These are phyloP conservation scores for Urosaurus nigricauda DNA, from an alignment of 2,797 vertebrate species.

Conservation along the genomic window DNA sequence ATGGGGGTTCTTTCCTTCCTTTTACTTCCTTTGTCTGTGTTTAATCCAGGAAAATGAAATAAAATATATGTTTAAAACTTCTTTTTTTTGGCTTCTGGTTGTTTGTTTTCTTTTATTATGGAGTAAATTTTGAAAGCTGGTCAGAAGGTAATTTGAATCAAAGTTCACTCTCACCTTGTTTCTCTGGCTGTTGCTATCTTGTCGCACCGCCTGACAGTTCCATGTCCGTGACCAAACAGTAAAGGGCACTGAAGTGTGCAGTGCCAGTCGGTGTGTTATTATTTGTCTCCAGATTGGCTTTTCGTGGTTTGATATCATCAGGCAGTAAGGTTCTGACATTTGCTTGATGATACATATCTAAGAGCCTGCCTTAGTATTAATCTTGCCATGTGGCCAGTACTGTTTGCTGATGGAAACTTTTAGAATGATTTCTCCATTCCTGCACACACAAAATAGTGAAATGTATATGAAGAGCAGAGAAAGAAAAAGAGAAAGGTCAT, in stretches of 20 bases:
- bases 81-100: background rate
- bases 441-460: background rate
- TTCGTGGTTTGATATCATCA: background rate
- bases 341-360: background rate
- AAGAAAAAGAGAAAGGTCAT: background rate
- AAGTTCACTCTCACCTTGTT: background rate
- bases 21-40: background rate
- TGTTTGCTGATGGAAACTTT: background rate
- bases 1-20: too few relatives aligned
- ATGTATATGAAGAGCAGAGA: background rate
- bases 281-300: background rate
- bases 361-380: background rate
- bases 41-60: background rate
- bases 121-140: slow-evolving; percentile 1
- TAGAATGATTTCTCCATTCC: background rate
- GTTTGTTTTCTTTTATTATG: background rate
- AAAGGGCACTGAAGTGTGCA: slow-evolving; percentile 5
- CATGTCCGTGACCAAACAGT: slow-evolving; percentile 1
- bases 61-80: background rate
- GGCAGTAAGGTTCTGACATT: background rate
- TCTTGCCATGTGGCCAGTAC: background rate
- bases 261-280: background rate
- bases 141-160: slow-evolving; percentile 10
- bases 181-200: background rate
- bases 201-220: background rate